Percentiles rank a stretch among this genome's conserved stretches.
phyloP scores from a whole-genome alignment of 2,797 vertebrate species.

The Pterois miles region DNA sequence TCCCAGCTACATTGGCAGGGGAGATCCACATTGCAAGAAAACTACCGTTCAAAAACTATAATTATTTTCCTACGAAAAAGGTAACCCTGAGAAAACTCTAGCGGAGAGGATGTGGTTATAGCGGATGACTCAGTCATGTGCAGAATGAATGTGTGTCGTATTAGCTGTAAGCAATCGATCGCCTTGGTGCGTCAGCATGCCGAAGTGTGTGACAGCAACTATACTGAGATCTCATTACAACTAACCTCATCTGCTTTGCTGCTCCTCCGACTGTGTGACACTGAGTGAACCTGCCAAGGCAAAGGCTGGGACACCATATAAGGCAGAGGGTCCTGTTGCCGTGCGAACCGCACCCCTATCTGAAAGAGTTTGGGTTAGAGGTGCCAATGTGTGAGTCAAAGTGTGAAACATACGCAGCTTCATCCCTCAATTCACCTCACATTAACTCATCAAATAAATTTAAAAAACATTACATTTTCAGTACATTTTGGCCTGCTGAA shows the following conservation, averaged over 20 bases:
- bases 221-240: not conserved
- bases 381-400: not conserved
- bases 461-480: not conserved
- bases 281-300: slow-evolving; percentile 90
- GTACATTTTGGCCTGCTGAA: not conserved
- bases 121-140: not conserved
- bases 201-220: not conserved
- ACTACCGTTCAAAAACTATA: not conserved
- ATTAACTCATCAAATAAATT: not conserved
- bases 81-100: not conserved
- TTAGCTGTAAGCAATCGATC: not conserved
- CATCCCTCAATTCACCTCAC: not conserved
- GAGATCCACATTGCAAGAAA: not conserved
- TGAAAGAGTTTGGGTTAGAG: slow-evolving; percentile 42
- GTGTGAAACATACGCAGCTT: not conserved
- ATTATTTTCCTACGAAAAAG: not conserved
- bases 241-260: slow-evolving; percentile 87
- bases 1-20: not conserved
- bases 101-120: not conserved
- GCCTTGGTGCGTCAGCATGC: not conserved
- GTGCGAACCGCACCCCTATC: slow-evolving; percentile 71
- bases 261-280: slow-evolving; percentile 84
- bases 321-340: slow-evolving; percentile 80
- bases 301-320: slow-evolving; percentile 88
- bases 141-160: not conserved